A percentile compares a stretch with the other conserved stretches of the same genome.
phyloP scores from a whole-genome alignment of 2,113 vertebrate genomes.

The Archocentrus centrarchus region DNA sequence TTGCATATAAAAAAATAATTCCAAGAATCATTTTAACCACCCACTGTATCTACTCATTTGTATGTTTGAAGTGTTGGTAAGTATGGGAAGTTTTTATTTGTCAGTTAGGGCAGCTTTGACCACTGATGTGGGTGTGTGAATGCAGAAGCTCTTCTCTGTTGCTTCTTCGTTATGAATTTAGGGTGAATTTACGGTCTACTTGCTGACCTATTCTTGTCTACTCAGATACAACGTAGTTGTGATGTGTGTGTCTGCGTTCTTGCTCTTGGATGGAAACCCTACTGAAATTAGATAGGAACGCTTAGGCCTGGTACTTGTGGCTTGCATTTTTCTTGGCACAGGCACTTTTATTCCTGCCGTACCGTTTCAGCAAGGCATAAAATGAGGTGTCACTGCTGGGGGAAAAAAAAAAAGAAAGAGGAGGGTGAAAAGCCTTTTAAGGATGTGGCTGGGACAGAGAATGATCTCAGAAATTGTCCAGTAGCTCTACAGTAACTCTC shows the following conservation, averaged over 20 bases:
- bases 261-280: constrained; percentile 18
- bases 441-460: constrained; percentile 51
- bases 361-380: constrained; percentile 48
- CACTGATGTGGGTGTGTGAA: constrained; percentile 40
- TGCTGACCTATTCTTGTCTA: constrained; percentile 28
- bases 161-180: constrained; percentile 28
- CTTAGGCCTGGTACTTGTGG: constrained; percentile 28
- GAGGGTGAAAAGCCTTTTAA: constrained; percentile 71
- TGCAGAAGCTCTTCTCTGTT: constrained; percentile 1
- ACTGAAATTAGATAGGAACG: constrained; percentile 44
- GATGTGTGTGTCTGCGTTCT: constrained; percentile 26
- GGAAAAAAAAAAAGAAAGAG: constrained; percentile 25
- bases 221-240: neutral
- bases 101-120: constrained; percentile 12
- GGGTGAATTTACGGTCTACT: constrained; percentile 34
- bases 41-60: neutral
- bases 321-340: constrained; percentile 59
- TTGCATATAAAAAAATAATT: neutral
- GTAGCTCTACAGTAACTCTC: constrained; percentile 32
- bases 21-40: neutral
- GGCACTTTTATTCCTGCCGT: constrained; percentile 32
- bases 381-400: constrained; percentile 43
- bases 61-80: constrained; percentile 13
- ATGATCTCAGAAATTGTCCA: constrained; percentile 49
- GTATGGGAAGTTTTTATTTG: constrained; percentile 36